phyloP scores from a whole-genome alignment of 2,888 invertebrate genomes.

The Cheilosia soror region DNA sequence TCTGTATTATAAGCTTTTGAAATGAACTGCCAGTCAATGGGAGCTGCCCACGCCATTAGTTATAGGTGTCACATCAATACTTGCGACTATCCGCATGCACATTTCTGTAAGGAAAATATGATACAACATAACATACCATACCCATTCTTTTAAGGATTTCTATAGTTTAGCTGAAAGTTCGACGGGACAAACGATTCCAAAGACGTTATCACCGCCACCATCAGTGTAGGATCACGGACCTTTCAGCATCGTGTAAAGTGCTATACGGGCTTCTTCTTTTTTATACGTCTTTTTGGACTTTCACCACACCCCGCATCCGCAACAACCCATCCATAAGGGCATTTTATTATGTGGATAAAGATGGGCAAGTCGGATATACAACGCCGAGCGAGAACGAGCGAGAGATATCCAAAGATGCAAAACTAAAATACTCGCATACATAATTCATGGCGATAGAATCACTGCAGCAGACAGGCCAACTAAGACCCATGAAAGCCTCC shows the following conservation, averaged over 20 bases:
- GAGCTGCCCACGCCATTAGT: constrained; percentile 7
- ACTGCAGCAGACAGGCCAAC: constrained; percentile 78
- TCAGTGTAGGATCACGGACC: constrained; percentile 57
- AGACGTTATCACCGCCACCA: constrained; percentile 57
- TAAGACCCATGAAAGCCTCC: constrained; percentile 77
- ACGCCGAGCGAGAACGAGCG: neutral
- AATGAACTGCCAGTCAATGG: neutral
- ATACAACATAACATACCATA: no score
- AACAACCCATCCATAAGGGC: constrained; percentile 53
- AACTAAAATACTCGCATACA: constrained; percentile 76
- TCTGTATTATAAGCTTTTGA: no score
- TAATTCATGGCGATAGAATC: constrained; percentile 78
- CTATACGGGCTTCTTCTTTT: constrained; percentile 5
- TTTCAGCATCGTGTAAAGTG: constrained; percentile 40
- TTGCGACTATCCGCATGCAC: neutral
- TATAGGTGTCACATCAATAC: constrained; percentile 12
- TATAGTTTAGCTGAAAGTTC: neutral
- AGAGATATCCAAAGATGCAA: constrained; percentile 66
- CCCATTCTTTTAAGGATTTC: no score
- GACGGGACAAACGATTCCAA: constrained; percentile 33
- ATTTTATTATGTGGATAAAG: constrained; percentile 72
- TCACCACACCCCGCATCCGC: constrained; percentile 25
- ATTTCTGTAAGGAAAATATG: no score
- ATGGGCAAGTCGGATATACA: constrained; percentile 41
- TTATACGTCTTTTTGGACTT: constrained; percentile 25